Base-by-base conservation (phyloP, 2,888 invertebrate species). In the Odontocolon sp. region DNA sequence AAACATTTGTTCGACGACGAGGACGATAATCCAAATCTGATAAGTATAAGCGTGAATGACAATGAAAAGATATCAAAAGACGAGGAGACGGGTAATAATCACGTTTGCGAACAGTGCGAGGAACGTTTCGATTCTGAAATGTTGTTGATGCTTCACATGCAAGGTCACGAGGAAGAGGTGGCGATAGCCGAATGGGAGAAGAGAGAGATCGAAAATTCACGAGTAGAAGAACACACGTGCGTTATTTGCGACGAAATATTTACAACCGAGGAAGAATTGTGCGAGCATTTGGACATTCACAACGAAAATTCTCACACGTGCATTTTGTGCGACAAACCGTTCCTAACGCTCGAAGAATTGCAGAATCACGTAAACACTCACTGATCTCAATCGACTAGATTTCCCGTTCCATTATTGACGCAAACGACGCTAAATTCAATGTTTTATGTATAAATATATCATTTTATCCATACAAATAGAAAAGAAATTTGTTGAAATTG, bases 331-430 rank as follows among this genome's bases (percentile, higher is more conserved):
- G 90, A 90, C 14, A 87, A 85, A 61, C 85, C 86, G 0, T 90
- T 90, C 23, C 61, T 84, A 0, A 88, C 84, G 6, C 79, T 90
- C 3, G 84, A 83, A 42, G 87, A 90, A 8, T 69, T 90, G 2
- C 89, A 89, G 54, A 78, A 81, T 23, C 90, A 90, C 40, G 90
- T 90, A 3, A 85, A 86, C 0, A 86, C 84, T n/a, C 90, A 90
- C 75, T 87, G 83, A 87, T 81, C 14, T 8, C 26, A 8, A 28
- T 28, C 9, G 21, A 21, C 21, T 18, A 6, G 18, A 21, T 9
- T n/a, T n/a, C n/a, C n/a, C n/a, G n/a, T n/a, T n/a, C n/a, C n/a
- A n/a, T n/a, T n/a, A n/a, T n/a, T n/a, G n/a, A n/a, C n/a, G n/a
- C n/a, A n/a, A n/a, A n/a, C n/a, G n/a, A n/a, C n/a, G n/a, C n/a